A percentile compares a stretch with the other conserved stretches of the same genome.
Evolutionary conservation across 1,140 invertebrate species (phyloP).

Genomic region (Macrosteles quadrilineatus): DNA sequence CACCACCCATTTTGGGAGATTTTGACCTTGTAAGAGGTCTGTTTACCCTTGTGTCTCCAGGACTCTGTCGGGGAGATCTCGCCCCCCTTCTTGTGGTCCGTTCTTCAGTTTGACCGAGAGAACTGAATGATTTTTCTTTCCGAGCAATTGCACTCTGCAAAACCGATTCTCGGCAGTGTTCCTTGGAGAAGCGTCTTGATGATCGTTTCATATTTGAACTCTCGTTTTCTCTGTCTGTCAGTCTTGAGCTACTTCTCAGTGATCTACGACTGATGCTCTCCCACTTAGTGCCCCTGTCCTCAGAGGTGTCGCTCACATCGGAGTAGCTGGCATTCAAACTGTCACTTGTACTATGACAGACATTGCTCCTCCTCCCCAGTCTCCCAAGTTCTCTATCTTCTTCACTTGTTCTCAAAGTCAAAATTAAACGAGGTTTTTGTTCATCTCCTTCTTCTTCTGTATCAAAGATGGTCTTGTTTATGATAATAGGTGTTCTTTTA

Average conservation of each 20-base stretch:
- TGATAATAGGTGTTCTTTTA: background rate
- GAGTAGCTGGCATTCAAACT: background rate
- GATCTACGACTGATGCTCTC: conserved; percentile 31
- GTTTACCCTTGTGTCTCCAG: background rate
- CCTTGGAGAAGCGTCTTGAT: conserved; percentile 44
- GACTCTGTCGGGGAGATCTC: conserved; percentile 9
- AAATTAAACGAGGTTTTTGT: conserved; percentile 39
- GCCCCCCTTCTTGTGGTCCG: conserved; percentile 27
- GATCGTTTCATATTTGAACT: conserved; percentile 41
- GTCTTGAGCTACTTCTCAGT: conserved; percentile 10
- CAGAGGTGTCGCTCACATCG: conserved; percentile 12
- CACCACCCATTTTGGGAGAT: conserved; percentile 15
- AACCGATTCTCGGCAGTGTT: conserved; percentile 44
- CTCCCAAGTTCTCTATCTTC: conserved; percentile 32
- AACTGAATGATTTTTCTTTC: conserved; percentile 48
- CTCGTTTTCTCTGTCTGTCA: conserved; percentile 24
- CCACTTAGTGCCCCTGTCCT: conserved; percentile 21
- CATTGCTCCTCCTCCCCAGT: conserved; percentile 11
- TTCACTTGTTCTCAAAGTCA: conserved; percentile 39
- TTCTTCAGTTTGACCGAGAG: conserved; percentile 36
- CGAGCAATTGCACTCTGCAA: conserved; percentile 47
- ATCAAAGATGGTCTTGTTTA: conserved; percentile 12
- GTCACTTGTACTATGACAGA: background rate
- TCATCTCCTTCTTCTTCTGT: conserved; percentile 21
- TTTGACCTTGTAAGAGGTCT: conserved; percentile 21